These are phyloP conservation scores for Enteromius anoplus DNA, from an alignment of 2,797 vertebrate species.

Conservation along the genomic window DNA sequence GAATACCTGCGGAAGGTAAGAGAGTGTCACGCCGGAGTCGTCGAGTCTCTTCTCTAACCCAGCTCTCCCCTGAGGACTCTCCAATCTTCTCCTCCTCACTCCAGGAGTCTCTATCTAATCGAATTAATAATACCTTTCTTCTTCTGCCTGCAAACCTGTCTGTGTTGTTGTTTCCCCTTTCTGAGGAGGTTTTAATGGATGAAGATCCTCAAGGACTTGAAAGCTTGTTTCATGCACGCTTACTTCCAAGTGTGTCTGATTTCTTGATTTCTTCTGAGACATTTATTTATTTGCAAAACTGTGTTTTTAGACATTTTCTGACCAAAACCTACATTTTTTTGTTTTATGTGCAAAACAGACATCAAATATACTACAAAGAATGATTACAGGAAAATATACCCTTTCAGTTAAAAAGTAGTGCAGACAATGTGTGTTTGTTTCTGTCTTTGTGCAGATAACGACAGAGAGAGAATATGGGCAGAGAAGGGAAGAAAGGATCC, in stretches of 20 bases:
- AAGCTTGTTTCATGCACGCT: slow-evolving; percentile 4
- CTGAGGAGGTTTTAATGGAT: slow-evolving; percentile 22
- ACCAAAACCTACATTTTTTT: neutral
- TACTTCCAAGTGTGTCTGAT: neutral
- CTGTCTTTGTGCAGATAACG: slow-evolving; percentile 65
- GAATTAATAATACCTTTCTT: neutral
- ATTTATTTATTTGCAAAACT: neutral
- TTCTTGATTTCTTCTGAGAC: neutral
- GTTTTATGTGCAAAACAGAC: neutral
- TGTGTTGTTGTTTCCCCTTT: slow-evolving; percentile 2
- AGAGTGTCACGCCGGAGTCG: neutral
- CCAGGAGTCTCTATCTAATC: neutral
- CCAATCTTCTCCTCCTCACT: slow-evolving; percentile 30
- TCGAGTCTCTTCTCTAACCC: slow-evolving; percentile 23
- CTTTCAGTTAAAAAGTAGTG: neutral
- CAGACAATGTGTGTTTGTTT: neutral
- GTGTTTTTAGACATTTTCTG: neutral
- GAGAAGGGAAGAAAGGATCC: slow-evolving; percentile 70
- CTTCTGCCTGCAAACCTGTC: neutral
- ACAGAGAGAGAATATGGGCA: slow-evolving; percentile 67
- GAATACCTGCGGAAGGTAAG: slow-evolving; percentile 50
- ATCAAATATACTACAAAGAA: neutral
- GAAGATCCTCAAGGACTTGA: slow-evolving; percentile 20
- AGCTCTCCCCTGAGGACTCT: neutral
- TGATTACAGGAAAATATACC: neutral